phyloP scores from a whole-genome alignment of 30 jellyfish, hydroid and myxozoan genomes.

The Aurelia aurita region DNA sequence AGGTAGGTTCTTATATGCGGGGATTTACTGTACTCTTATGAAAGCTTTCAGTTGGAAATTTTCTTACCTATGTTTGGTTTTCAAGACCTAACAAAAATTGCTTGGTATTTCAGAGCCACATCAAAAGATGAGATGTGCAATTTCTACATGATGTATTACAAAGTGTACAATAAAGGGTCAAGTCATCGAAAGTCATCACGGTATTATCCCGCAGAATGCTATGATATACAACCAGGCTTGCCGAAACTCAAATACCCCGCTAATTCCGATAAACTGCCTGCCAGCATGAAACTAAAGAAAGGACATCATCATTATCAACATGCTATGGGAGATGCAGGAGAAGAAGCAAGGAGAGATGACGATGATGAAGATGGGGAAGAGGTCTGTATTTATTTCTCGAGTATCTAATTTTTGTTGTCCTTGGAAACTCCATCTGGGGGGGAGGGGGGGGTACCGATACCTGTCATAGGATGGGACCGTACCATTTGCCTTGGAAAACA shows the following conservation, averaged over 20 bases:
- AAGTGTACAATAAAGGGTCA: conserved; percentile 27
- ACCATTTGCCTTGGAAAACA: no score
- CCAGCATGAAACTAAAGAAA: conserved; percentile 24
- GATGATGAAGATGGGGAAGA: conserved; percentile 17
- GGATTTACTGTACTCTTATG: no score
- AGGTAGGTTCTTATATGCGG: no score
- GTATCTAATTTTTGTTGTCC: no score
- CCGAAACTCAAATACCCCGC: conserved; percentile 61
- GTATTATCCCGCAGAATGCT: conserved; percentile 36
- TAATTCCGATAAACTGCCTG: conserved; percentile 59
- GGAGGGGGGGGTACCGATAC: no score
- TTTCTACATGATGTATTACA: conserved; percentile 81
- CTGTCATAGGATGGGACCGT: no score
- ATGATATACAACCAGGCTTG: conserved; percentile 18
- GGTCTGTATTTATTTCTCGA: background rate
- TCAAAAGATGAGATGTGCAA: conserved; percentile 92
- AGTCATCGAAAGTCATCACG: background rate
- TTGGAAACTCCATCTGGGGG: no score
- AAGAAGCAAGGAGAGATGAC: conserved; percentile 14
- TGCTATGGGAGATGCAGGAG: conserved; percentile 14
- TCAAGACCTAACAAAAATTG: background rate
- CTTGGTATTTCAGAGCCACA: conserved; percentile 39
- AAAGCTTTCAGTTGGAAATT: no score
- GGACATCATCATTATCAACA: conserved; percentile 53
- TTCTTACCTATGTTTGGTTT: no score